A percentile compares a stretch with the other conserved stretches of the same genome.
These are phyloP conservation scores for Xanthostigma xanthostigma DNA, from an alignment of 2,888 invertebrate species.

Conservation along the genomic window DNA sequence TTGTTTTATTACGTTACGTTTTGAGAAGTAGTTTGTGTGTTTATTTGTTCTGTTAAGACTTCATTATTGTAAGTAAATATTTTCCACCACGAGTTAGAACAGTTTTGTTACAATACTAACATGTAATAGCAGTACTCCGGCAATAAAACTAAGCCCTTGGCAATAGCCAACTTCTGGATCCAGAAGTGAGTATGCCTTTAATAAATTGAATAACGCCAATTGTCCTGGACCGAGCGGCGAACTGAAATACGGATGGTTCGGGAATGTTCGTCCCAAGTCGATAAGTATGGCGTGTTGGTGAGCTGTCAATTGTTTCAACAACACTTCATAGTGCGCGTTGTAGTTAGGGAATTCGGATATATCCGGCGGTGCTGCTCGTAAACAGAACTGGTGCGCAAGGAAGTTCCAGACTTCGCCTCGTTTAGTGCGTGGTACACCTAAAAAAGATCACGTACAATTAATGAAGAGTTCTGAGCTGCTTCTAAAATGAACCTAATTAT, in stretches of 20 bases:
- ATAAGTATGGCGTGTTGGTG: slow-evolving; percentile 95
- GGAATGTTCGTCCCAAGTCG: slow-evolving; percentile 87
- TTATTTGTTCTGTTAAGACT: no score
- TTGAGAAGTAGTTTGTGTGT: no score
- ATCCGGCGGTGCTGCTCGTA: slow-evolving; percentile 57
- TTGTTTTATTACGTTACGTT: no score
- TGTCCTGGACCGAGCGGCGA: slow-evolving; percentile 87
- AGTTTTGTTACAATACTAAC: no score
- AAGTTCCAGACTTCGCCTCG: slow-evolving; percentile 88
- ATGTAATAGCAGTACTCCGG: slow-evolving; percentile 82
- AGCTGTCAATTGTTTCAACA: slow-evolving; percentile 76
- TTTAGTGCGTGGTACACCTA: slow-evolving; percentile 71
- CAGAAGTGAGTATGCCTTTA: slow-evolving; percentile 89
- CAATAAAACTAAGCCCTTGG: slow-evolving; percentile 92
- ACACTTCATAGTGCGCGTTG: slow-evolving; percentile 60
- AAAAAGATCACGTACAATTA: slow-evolving; percentile 3
- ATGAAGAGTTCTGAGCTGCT: background rate
- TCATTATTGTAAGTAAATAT: no score
- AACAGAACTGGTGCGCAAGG: slow-evolving; percentile 67
- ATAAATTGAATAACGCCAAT: slow-evolving; percentile 78
- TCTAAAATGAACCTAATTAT: slow-evolving; percentile 1
- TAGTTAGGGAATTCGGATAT: slow-evolving; percentile 54
- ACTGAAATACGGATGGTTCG: slow-evolving; percentile 85
- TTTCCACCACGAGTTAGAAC: no score
- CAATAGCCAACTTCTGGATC: slow-evolving; percentile 94